phyloP scores from a whole-genome alignment of 2,113 vertebrate genomes.

The Mugil cephalus region DNA sequence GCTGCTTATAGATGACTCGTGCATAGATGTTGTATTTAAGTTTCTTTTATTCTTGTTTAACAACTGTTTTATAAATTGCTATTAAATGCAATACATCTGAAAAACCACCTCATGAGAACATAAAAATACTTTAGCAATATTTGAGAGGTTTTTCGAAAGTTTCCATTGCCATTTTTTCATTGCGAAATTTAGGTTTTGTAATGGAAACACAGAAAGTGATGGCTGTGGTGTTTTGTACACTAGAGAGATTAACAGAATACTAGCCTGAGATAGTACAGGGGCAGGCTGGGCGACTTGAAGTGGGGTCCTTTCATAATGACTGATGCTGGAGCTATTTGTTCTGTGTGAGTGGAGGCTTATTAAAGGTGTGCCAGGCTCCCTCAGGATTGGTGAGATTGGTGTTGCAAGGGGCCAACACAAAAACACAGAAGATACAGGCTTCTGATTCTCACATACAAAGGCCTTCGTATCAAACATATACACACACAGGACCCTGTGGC shows the following conservation, averaged over 20 bases:
- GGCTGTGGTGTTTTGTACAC: too few relatives aligned
- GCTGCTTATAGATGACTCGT: too few relatives aligned
- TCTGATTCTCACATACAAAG: slow-evolving; percentile 48
- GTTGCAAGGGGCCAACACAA: slow-evolving; percentile 32
- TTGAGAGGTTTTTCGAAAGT: too few relatives aligned
- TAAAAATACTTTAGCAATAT: too few relatives aligned
- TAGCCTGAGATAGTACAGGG: slow-evolving; percentile 10
- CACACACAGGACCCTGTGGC: slow-evolving; percentile 37
- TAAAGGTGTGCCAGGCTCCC: slow-evolving; percentile 59
- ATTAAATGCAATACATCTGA: too few relatives aligned
- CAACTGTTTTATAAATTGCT: too few relatives aligned
- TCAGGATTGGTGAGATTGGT: slow-evolving; percentile 46
- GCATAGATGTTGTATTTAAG: too few relatives aligned
- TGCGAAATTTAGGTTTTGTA: too few relatives aligned
- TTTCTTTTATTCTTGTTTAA: too few relatives aligned
- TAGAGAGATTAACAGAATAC: slow-evolving; percentile 5
- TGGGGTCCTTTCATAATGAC: slow-evolving; percentile 28
- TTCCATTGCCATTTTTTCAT: too few relatives aligned
- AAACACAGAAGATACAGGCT: slow-evolving; percentile 31
- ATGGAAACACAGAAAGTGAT: too few relatives aligned
- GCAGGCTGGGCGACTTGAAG: slow-evolving; percentile 27
- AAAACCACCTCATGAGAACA: too few relatives aligned
- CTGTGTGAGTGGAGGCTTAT: slow-evolving; percentile 49
- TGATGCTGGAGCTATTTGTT: slow-evolving; percentile 56
- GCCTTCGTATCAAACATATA: slow-evolving; percentile 35